Percentiles rank a stretch among this genome's conserved stretches.
Evolutionary conservation across 2,113 vertebrate genomes (phyloP).

Genomic region (Scomber japonicus): DNA sequence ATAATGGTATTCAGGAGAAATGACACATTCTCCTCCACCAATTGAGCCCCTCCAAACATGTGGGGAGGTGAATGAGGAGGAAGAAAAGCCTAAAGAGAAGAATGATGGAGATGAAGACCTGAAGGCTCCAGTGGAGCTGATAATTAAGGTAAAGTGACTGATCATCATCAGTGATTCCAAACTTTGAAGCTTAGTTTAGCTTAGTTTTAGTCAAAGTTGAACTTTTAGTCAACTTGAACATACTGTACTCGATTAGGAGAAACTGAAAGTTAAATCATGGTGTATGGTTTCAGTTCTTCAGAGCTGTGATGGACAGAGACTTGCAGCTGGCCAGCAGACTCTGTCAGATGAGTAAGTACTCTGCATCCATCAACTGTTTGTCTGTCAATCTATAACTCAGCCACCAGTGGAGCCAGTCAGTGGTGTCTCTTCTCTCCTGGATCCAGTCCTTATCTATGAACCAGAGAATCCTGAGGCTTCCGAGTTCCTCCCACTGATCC

Average conservation of each 20-base stretch:
- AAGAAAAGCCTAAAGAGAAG: conserved; percentile 47
- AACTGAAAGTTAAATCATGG: neutral
- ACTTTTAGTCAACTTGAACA: neutral
- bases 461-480: conserved; percentile 87
- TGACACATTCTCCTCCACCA: neutral
- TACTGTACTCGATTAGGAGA: neutral
- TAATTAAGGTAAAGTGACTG: conserved; percentile 81
- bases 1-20: conserved; percentile 26
- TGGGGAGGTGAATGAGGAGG: conserved; percentile 5
- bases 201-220: neutral
- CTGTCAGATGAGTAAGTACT: conserved; percentile 90
- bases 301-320: conserved; percentile 85
- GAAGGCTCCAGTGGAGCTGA: conserved; percentile 83
- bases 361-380: conserved; percentile 2
- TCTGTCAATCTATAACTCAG: conserved; percentile 30
- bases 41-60: neutral
- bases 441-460: conserved; percentile 88
- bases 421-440: conserved; percentile 42
- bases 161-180: neutral
- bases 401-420: neutral
- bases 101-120: conserved; percentile 53
- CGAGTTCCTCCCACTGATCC: conserved; percentile 87
- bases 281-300: conserved; percentile 86
- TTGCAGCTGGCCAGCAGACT: conserved; percentile 85
- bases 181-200: neutral